Evolutionary conservation across 2,888 invertebrate genomes (phyloP), one percentile per base, ranked within the genome.

Genomic region (Epinotia ramella): DNA sequence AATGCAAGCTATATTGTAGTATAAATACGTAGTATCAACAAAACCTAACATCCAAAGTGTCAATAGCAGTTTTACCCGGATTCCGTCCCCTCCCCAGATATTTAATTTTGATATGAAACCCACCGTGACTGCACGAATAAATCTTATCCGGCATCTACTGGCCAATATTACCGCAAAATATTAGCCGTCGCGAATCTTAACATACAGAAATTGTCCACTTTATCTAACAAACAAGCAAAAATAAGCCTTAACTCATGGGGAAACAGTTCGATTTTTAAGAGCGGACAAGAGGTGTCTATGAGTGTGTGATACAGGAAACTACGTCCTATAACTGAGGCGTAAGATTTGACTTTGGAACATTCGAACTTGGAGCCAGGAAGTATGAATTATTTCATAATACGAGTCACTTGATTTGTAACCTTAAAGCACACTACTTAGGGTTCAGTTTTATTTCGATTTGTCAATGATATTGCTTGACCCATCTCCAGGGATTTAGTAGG

Each of bases 31-130:
- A 46, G 40, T 46, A 44, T 46, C 40, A 69, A 59, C 68, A 69
- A 44, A 57, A 20, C 57, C 16, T 40, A 57, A 68, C 57, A 57
- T 67, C 68, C 44, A 57, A 74, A 74, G 71, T 76, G 66, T 76
- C 76, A 76, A 72, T 72, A 67, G 46, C 81, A 86, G 86, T 83
- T 81, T 81, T 82, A 80, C 81, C 79, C 81, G 83, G 82, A 84
- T 84, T 84, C 83, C 76, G 77, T 78, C 79, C 79, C 85, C 82
- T 68, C 77, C 71, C 77, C 63, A 89, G 93, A 93, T 93, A 93
- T 93, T 93, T 93, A 93, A 93, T 94, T 92, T 93, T 92, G 93
- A 94, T 94, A 94, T 88, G 88, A 87, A 87, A 90, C 86, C 88
- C 88, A 84, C 89, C 90, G 87, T 91, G 92, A 91, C 89, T 83